Evolutionary conservation across 2,888 invertebrate genomes (phyloP).

Genomic region (Odontocolon sp.): DNA sequence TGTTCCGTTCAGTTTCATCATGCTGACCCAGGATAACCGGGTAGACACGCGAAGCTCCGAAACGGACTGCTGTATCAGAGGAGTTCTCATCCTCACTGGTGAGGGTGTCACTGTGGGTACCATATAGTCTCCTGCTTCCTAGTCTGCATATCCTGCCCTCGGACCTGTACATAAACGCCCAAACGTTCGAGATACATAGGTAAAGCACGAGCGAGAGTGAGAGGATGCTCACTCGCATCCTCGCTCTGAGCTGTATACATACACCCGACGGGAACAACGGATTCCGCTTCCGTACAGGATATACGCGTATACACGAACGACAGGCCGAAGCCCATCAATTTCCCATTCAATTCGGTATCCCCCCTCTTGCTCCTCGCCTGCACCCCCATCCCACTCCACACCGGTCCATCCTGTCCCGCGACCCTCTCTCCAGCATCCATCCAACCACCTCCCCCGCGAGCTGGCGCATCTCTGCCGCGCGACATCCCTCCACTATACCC

Average conservation of each 20-base stretch:
- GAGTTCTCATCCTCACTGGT: constrained; percentile 42
- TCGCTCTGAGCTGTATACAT: constrained; percentile 64
- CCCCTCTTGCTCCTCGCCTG: constrained; percentile 50
- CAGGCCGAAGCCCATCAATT: constrained; percentile 75
- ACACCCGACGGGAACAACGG: constrained; percentile 69
- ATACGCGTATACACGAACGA: constrained; percentile 71
- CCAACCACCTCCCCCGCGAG: constrained; percentile 28
- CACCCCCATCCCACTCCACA: constrained; percentile 15
- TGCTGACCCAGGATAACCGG: too few relatives aligned
- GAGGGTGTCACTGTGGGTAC: constrained; percentile 44
- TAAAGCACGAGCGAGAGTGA: constrained; percentile 13
- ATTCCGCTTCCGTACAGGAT: constrained; percentile 70
- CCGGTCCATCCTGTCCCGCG: constrained; percentile 24
- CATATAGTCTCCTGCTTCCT: constrained; percentile 19
- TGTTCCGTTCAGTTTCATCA: too few relatives aligned
- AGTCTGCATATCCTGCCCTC: constrained; percentile 2
- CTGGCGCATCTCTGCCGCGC: constrained; percentile 46
- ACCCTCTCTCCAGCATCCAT: constrained; percentile 41
- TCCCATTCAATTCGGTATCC: constrained; percentile 74
- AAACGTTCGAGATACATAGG: constrained; percentile 29
- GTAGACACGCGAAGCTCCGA: constrained; percentile 21
- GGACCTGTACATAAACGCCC: constrained; percentile 29
- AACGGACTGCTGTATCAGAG: constrained; percentile 43
- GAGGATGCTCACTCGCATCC: constrained; percentile 21
- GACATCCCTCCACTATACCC: constrained; percentile 15